These are phyloP conservation scores for Anadara kagoshimensis DNA, from an alignment of 1,140 invertebrate genomes.

Conservation along the genomic window DNA sequence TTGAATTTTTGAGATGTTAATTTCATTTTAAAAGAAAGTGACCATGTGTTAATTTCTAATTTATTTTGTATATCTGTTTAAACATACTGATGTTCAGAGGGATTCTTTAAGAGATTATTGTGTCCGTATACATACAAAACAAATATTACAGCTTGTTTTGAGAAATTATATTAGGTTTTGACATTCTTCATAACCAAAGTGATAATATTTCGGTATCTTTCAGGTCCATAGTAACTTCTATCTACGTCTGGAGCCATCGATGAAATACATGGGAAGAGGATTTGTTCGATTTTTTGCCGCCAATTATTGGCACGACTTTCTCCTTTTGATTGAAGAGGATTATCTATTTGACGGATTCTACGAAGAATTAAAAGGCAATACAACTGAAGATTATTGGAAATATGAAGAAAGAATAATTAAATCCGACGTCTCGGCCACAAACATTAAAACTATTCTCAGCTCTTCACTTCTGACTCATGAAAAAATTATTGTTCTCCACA, in stretches of 20 bases:
- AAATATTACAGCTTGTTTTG: too few species aligned
- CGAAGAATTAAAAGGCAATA: slow-evolving; percentile 38
- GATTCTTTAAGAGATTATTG: too few species aligned
- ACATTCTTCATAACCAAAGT: neutral
- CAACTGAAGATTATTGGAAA: slow-evolving; percentile 52
- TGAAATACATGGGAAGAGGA: slow-evolving; percentile 55
- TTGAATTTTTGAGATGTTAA: too few species aligned
- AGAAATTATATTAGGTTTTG: too few species aligned
- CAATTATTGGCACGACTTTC: slow-evolving; percentile 62
- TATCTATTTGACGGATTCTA: slow-evolving; percentile 61
- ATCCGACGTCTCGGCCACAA: slow-evolving; percentile 15
- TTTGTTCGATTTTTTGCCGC: slow-evolving; percentile 54
- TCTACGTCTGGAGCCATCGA: slow-evolving; percentile 56
- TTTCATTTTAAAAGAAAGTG: too few species aligned
- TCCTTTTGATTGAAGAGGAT: slow-evolving; percentile 53
- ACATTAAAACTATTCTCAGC: slow-evolving; percentile 39
- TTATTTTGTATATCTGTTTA: too few species aligned
- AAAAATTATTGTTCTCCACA: slow-evolving; percentile 59
- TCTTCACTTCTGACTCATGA: slow-evolving; percentile 47
- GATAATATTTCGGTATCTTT: slow-evolving; percentile 18
- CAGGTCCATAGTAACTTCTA: slow-evolving; percentile 57
- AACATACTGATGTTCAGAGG: too few species aligned
- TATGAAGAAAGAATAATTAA: slow-evolving; percentile 55
- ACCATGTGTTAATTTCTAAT: too few species aligned
- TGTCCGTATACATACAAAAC: too few species aligned